Evolutionary conservation across 2,888 invertebrate genomes (phyloP).

Genomic region (Diplolepis rosae): DNA sequence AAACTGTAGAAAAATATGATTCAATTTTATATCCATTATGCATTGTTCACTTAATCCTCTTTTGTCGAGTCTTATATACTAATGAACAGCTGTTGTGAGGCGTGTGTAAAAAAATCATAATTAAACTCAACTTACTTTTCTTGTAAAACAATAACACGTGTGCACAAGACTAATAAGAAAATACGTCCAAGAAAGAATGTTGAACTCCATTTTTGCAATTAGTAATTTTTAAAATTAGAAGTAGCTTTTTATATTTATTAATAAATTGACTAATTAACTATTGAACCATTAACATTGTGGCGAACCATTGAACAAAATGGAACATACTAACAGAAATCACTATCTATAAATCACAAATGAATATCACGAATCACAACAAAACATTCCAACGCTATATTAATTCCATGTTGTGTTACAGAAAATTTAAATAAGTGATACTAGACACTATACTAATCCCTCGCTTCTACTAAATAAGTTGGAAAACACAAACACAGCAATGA

Average conservation of each 20-base stretch:
- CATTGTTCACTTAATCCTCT: conserved; percentile 37
- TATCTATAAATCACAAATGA: not conserved
- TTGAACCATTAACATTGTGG: not conserved
- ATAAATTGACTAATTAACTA: not conserved
- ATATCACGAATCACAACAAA: too few relatives aligned
- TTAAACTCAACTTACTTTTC: conserved; percentile 15
- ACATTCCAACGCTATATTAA: too few relatives aligned
- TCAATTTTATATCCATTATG: not conserved
- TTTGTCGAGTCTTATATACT: conserved; percentile 20
- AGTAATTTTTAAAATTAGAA: not conserved
- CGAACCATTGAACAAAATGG: not conserved
- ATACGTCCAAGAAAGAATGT: not conserved
- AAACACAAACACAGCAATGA: too few relatives aligned
- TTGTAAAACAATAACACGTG: conserved; percentile 2
- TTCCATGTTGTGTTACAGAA: too few relatives aligned
- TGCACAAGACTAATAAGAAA: not conserved
- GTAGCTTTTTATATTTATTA: not conserved
- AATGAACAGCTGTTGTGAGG: not conserved
- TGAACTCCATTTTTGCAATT: not conserved
- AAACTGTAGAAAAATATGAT: too few relatives aligned
- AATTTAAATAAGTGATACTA: too few relatives aligned
- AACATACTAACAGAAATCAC: not conserved
- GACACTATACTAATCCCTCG: too few relatives aligned
- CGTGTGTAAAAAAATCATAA: not conserved
- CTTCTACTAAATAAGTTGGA: too few relatives aligned